Evolutionary conservation across 2,113 vertebrate genomes (phyloP), one percentile per base, ranked within the genome.

Genomic region (Cynocephalus volans): DNA sequence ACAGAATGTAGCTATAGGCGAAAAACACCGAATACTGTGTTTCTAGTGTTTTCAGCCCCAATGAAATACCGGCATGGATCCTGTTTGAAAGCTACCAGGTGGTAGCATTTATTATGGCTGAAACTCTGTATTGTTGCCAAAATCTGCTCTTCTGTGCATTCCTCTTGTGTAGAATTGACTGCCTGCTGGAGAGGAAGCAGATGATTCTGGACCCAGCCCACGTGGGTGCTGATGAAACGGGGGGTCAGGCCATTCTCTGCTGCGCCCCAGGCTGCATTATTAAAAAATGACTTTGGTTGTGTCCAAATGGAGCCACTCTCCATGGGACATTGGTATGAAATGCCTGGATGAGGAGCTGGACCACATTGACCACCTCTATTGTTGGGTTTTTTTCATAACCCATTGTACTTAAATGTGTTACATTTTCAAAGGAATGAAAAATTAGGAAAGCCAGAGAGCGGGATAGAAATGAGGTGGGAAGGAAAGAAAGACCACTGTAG

Each of bases 21-120:
- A 69, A 41, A 79, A 56, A 69, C 23, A 70, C n/a, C 75, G 69
- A 73, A 50, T 50, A 36, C 7, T 24, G 1, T 67, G 77, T 94
- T 76, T 45, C 65, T 81, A n/a, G 79, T 77, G 69, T 87, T 92
- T 96, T 67, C 41, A 64, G 76, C 81, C 92, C 60, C 13, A 45
- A 24, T 58, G 90, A 86, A 85, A 89, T 36, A n/a, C 18, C 24
- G 3, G 45, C 54, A 8, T 45, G 45, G 86, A 17, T 92, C 36
- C 58, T 94, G 45, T 88, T 96, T 17, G 9, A 80, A 91, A 96
- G 56, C 36, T 67, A 58, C 92, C 72, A 80, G 92, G 79, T 76
- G 77, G 87, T 36, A 81, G 80, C 64, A 11, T 92, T 93, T 79
- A 65, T 95, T 79, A 80, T 72, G 86, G 93, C 52, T 64, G 86